Percentiles rank a stretch among this genome's conserved stretches.
These are phyloP conservation scores for Bombyx huttoni DNA, from an alignment of 2,888 invertebrate species.

Conservation along the genomic window DNA sequence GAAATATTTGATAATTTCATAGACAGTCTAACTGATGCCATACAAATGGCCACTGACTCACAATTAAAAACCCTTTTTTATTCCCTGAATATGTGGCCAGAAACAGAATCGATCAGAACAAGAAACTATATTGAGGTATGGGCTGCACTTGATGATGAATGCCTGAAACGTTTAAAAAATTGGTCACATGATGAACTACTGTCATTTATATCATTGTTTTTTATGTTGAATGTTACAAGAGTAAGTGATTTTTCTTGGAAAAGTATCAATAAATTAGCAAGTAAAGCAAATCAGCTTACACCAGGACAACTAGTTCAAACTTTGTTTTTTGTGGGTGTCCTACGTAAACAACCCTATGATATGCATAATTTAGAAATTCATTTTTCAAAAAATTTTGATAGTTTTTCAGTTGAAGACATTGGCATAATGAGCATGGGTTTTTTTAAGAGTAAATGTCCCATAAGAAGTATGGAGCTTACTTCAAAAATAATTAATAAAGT, in stretches of 20 bases:
- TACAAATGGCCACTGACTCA: constrained; percentile 67
- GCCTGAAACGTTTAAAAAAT: constrained; percentile 45
- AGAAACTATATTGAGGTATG: constrained; percentile 77
- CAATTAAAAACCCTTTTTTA: constrained; percentile 70
- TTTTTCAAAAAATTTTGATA: constrained; percentile 59
- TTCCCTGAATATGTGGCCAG: constrained; percentile 65
- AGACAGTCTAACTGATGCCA: constrained; percentile 57
- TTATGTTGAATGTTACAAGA: constrained; percentile 67
- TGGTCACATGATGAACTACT: constrained; percentile 73
- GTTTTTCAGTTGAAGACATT: constrained; percentile 76
- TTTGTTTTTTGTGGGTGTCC: constrained; percentile 76
- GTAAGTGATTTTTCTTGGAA: constrained; percentile 69
- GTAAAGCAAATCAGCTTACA: constrained; percentile 72
- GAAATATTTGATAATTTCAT: constrained; percentile 50
- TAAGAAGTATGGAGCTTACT: constrained; percentile 65
- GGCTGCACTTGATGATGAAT: constrained; percentile 78
- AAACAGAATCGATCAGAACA: constrained; percentile 56
- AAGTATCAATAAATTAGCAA: constrained; percentile 66
- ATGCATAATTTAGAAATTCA: constrained; percentile 78
- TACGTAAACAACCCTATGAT: constrained; percentile 67
- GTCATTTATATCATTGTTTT: constrained; percentile 76
- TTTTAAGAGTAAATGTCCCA: constrained; percentile 80
- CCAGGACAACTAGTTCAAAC: constrained; percentile 76
- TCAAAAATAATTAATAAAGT: constrained; percentile 64
- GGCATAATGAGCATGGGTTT: constrained; percentile 82